These are phyloP conservation scores for Dendroctonus valens DNA, from an alignment of 1,140 invertebrate genomes.

Conservation along the genomic window DNA sequence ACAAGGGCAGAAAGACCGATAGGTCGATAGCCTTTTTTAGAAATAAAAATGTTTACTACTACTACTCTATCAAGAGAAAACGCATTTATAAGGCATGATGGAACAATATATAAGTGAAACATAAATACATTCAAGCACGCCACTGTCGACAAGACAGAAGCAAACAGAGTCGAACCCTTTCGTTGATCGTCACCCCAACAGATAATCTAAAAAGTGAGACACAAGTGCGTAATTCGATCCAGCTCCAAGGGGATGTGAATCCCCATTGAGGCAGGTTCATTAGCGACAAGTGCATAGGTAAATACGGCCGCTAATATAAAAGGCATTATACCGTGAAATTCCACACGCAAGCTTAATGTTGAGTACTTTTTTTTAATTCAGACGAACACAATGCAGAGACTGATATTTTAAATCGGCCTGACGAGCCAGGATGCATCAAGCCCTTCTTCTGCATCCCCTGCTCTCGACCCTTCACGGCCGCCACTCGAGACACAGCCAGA, in stretches of 20 bases:
- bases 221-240: constrained; percentile 27
- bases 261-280: constrained; percentile 23
- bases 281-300: constrained; percentile 16
- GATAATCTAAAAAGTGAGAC: constrained; percentile 26
- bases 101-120: background rate
- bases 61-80: no score
- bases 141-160: background rate
- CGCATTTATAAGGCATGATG: no score
- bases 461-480: background rate
- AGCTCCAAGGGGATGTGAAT: constrained; percentile 4
- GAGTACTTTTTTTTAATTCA: no score
- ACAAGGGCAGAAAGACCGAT: no score
- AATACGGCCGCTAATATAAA: background rate
- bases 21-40: no score
- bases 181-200: constrained; percentile 5
- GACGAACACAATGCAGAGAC: no score
- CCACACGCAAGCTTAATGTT: background rate
- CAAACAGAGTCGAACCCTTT: background rate
- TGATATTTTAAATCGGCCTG: no score
- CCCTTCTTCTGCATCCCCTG: no score
- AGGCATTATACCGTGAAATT: constrained; percentile 7
- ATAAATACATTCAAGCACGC: background rate
- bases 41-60: no score
- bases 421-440: no score
- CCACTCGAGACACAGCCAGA: background rate